Evolutionary conservation across 2,888 invertebrate species (phyloP).

Genomic region (Gryllus longicercus): DNA sequence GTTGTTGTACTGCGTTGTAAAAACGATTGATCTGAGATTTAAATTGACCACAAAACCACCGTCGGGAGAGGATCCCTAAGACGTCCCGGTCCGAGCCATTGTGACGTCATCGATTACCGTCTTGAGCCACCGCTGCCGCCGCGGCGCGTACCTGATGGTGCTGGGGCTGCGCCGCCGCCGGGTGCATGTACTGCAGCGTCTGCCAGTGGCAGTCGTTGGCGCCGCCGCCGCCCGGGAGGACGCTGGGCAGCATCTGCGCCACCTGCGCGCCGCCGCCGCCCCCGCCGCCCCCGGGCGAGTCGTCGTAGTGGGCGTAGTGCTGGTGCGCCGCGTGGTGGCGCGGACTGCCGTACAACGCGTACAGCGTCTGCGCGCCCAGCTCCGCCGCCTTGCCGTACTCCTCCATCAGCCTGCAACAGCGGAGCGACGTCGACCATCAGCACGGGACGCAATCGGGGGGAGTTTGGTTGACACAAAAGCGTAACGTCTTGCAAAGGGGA

Average conservation of each 20-base stretch:
- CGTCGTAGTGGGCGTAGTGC: slow-evolving; percentile 37
- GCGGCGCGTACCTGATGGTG: background rate
- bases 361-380: slow-evolving; percentile 29
- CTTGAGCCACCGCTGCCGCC: background rate
- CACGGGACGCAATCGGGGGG: no score
- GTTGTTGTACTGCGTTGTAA: no score
- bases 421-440: background rate
- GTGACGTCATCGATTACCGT: slow-evolving; percentile 12
- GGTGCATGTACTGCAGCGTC: slow-evolving; percentile 28
- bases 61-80: no score
- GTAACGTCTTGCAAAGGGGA: no score
- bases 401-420: slow-evolving; percentile 47
- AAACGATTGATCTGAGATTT: no score
- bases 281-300: slow-evolving; percentile 33
- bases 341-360: slow-evolving; percentile 24
- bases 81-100: background rate
- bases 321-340: slow-evolving; percentile 38
- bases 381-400: slow-evolving; percentile 48
- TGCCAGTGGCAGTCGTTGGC: slow-evolving; percentile 37
- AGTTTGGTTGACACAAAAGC: no score
- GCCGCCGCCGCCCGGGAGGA: slow-evolving; percentile 34
- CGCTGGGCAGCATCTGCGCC: slow-evolving; percentile 39
- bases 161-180: slow-evolving; percentile 45
- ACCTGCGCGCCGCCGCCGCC: slow-evolving; percentile 36
- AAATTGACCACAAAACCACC: no score